Evolutionary conservation across 2,113 vertebrate genomes (phyloP), one percentile per base, ranked within the genome.

Genomic region (Pygoscelis antarcticus): DNA sequence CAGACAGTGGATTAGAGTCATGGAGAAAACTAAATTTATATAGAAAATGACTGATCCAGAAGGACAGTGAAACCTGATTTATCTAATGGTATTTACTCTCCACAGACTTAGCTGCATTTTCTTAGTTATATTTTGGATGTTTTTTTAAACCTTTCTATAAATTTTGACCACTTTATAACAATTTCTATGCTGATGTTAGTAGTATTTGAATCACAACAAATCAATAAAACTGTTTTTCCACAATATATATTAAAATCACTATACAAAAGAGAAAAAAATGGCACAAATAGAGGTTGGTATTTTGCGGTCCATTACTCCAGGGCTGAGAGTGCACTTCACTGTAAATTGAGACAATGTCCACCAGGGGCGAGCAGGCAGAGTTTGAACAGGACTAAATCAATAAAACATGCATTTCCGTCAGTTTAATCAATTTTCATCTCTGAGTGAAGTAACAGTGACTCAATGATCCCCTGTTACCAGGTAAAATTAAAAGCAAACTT

Each of bases 351-450:
- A 95, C 69, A 77, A 90, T 13, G 60, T 80, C 70, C 81, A 94
- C 79, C 29, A 51, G 62, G 75, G 23, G 10, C 3, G 5, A 89
- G 49, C 29, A 90, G 58, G 26, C n/a, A 72, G 52, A 79, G 58
- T 58, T 30, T 74, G 70, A 88, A 91, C 19, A 74, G 58, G 66
- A 89, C 46, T 49, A 72, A 89, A 95, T 97, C 94, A 94, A 97
- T 96, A 97, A 74, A 76, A 88, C 1, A 1, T 72, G 71, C 40
- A 61, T 90, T 94, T 95, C 84, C 87, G 82, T 70, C 82, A 87
- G 54, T 90, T 93, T 62, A 96, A 96, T 97, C 93, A 93, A 96
- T 97, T 94, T 95, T 93, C 42, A 94, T 82, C 54, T 91, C 52
- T 12, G 42, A 97, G 74, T 47, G 51, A 96, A 97, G 94, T 94